Evolutionary conservation across 2,888 invertebrate species (phyloP).

Genomic region (Drosophila melanocephala): DNA sequence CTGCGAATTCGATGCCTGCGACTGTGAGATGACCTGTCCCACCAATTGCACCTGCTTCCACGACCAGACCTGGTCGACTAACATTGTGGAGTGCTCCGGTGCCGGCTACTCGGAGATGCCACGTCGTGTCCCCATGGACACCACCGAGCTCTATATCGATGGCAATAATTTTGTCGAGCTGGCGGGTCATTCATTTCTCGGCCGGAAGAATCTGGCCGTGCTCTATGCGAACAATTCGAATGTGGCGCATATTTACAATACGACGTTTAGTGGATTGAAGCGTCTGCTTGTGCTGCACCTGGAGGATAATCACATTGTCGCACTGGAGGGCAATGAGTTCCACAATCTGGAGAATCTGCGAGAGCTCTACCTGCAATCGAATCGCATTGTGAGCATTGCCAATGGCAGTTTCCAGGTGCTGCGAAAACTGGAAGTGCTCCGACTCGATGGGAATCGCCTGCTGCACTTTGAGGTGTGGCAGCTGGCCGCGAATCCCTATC

Average conservation of each 20-base stretch:
- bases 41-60: conserved; percentile 97
- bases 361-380: conserved; percentile 95
- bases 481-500: conserved; percentile 92
- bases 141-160: conserved; percentile 96
- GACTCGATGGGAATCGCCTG: conserved; percentile 93
- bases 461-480: conserved; percentile 94
- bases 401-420: conserved; percentile 93
- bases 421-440: conserved; percentile 93
- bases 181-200: conserved; percentile 95
- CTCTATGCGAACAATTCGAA: conserved; percentile 95
- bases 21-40: conserved; percentile 98
- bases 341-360: conserved; percentile 92
- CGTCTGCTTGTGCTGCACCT: conserved; percentile 92
- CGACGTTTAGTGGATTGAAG: conserved; percentile 95
- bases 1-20: conserved; percentile 98
- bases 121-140: conserved; percentile 96
- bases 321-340: conserved; percentile 93
- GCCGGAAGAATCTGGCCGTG: conserved; percentile 94
- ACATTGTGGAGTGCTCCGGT: conserved; percentile 95
- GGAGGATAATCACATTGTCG: conserved; percentile 93
- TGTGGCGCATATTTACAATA: conserved; percentile 93
- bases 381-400: conserved; percentile 92
- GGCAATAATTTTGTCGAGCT: conserved; percentile 95
- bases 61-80: conserved; percentile 96
- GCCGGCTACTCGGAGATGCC: conserved; percentile 94